Base-by-base conservation (phyloP, 2,797 vertebrate species). In the Gallinago solitaria region DNA sequence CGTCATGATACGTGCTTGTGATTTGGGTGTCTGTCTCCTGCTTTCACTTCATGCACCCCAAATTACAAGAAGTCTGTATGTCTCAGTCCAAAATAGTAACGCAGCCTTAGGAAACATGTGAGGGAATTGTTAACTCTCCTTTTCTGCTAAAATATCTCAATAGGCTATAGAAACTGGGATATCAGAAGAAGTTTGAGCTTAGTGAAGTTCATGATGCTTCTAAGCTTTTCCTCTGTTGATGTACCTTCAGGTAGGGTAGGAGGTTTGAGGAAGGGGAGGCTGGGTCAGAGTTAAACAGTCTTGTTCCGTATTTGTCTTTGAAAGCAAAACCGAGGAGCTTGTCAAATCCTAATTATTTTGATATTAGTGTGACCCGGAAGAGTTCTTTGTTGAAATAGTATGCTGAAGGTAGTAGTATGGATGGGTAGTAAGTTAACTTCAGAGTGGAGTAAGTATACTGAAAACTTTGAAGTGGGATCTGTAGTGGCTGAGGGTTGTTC, bases 11-110 rank as follows among this genome's bases (percentile, higher is more conserved):
- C 10, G 1, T 69, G 39, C 43, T 47, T 61, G 43, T 73, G 76
- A 80, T 76, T 68, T 81, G 13, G 5, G 76, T 90, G 53, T 86
- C 47, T 43, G 20, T 93, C 77, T 95, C 95, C 51, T 95, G 74
- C 51, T 94, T 95, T 95, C 82, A 32, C 82, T 93, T 91, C 78
- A 78, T 70, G 45, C 79, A 88, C 67, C 47, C 56, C 27, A 67
- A 80, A 76, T 79, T 63, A 35, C 69, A 79, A 83, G 50, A 78
- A 69, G 37, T 33, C 51, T 77, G 16, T 78, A 32, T 86, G 80
- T 94, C 63, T 86, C 33, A 47, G 35, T 87, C 83, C 56, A 82
- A 77, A 93, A 86, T 87, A 87, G 59, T 84, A 87, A 54, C 0
- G 0, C 17, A 39, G 45, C 89, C 43, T 59, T 78, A 65, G 33